Base-by-base conservation (phyloP, 2,797 vertebrate species). In the Neosilurus mollespiculum region DNA sequence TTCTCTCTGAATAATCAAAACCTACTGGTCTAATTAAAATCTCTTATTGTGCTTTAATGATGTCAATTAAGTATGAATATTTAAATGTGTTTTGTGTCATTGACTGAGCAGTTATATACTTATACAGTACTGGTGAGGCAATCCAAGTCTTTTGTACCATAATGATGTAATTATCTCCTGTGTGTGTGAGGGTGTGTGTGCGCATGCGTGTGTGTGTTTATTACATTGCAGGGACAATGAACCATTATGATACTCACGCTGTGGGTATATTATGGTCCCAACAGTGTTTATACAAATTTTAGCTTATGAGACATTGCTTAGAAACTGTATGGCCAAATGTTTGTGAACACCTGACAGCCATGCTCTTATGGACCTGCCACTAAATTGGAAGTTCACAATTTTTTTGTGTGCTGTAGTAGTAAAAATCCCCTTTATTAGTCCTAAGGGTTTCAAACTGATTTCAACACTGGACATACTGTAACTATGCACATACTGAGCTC, bases 151-250 rank as follows among this genome's bases (percentile, higher is more conserved):
- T 53, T 59, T 59, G 22, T 67, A 22, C 51, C 43, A 2, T 83
- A 81, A 83, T 59, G 76, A 83, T 86, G 78, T 86, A 54, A 75
- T 75, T 75, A 56, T 75, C 72, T 75, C 69, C 34, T 69, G 69
- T 43, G 78, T 56, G 83, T 83, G 65, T 71, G 64, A n/a, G 37
- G 2, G 37, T 6, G 6, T 43, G 37, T 6, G 37, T 43, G 37
- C 6, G 37, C 37, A 43, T 61, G 22, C n/a, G 20, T 61, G 59
- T 9, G 58, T 9, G 20, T 20, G 58, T 9, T 18, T 61, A 61
- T 9, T 61, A 61, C 59, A n/a, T n/a, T 61, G 59, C 10, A 2
- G 9, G 59, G 2, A n/a, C 22, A 9, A 61, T 61, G 20, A n/a
- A 20, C 22, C 59, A n/a, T 9, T 61, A 59, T 16, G 6, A 59